Percentiles rank a stretch among this genome's conserved stretches.
Conservation (phyloP, 2,797 vertebrate species). For the Rhinophrynus dorsalis region DNA sequence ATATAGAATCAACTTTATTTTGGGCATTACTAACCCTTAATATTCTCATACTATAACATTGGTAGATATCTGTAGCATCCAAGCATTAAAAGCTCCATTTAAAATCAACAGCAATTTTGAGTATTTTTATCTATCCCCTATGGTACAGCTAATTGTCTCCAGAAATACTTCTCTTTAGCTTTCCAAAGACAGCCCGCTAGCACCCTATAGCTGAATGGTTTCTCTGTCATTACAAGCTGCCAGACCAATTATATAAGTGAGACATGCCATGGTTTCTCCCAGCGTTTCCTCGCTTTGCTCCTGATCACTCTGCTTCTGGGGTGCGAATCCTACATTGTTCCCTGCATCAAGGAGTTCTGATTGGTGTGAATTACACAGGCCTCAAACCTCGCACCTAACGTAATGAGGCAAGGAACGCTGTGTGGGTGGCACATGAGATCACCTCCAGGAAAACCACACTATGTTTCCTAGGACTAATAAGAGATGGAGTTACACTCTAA, state of each 20-base stretch:
- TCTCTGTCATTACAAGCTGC: constrained; percentile 4
- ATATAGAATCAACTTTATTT: no score
- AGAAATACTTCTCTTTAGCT: no score
- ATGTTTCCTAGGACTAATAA: no score
- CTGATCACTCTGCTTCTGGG: background rate
- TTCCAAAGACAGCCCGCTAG: no score
- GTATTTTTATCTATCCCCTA: background rate
- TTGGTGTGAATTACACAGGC: constrained; percentile 27
- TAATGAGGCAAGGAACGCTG: no score
- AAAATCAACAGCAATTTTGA: no score
- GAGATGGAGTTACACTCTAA: no score
- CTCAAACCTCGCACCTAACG: background rate
- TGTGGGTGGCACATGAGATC: no score
- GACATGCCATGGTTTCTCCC: background rate
- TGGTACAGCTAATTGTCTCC: background rate
- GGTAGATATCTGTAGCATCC: no score
- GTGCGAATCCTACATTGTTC: background rate
- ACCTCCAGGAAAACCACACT: no score
- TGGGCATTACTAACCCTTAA: no score
- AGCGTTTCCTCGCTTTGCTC: background rate
- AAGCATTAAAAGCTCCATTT: background rate
- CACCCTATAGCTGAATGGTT: background rate
- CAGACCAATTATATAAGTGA: constrained; percentile 22
- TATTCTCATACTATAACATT: no score
- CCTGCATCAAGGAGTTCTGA: background rate